Conservation (phyloP, 92 coral and sea anemone species). For the Parazoanthus atlanticus region DNA sequence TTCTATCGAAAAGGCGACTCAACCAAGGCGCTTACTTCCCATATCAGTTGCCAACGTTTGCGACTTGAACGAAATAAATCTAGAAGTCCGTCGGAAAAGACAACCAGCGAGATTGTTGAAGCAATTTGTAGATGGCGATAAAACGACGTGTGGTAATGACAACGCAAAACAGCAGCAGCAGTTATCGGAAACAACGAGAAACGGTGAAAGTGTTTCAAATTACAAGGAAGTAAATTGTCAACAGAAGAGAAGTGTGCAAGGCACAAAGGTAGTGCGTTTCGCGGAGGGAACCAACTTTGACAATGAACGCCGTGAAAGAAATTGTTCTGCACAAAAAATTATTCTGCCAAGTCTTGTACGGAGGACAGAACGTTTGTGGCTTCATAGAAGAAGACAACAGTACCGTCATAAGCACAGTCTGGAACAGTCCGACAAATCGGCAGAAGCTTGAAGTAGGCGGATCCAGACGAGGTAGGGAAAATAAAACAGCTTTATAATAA, state of each 20-base stretch:
- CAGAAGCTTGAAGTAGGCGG: no score
- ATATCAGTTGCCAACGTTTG: constrained; percentile 58
- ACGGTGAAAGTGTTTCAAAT: neutral
- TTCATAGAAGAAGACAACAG: neutral
- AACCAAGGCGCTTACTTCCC: neutral
- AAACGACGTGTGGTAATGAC: neutral
- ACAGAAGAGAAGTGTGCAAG: constrained; percentile 27
- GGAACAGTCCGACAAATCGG: no score
- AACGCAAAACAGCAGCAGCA: neutral
- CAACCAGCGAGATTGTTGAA: neutral
- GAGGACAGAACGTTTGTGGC: neutral
- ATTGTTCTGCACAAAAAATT: neutral
- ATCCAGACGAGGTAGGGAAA: no score
- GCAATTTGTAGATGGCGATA: neutral
- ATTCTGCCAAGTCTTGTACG: neutral
- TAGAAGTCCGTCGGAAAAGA: neutral
- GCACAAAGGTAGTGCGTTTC: constrained; percentile 44
- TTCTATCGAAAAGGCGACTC: neutral
- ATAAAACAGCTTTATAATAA: no score
- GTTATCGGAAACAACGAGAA: neutral
- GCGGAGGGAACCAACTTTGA: constrained; percentile 57
- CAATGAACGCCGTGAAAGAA: constrained; percentile 8
- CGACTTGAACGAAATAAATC: constrained; percentile 66
- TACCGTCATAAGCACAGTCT: no score
- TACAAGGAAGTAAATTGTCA: constrained; percentile 24